These are phyloP conservation scores for Penaeus japonicus DNA, from an alignment of 1,140 invertebrate species.

Conservation along the genomic window DNA sequence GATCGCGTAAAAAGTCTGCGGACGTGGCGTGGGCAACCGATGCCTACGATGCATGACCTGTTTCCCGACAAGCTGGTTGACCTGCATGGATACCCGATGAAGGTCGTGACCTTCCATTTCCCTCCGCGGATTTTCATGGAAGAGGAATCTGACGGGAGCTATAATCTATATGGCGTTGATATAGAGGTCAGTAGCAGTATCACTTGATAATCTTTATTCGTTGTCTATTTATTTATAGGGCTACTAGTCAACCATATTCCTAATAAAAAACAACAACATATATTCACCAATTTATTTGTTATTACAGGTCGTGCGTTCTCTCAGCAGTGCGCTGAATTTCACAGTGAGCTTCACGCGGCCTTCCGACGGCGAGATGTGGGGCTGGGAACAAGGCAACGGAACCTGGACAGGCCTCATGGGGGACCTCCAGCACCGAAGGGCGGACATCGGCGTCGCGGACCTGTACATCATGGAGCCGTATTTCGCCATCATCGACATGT, in stretches of 20 bases:
- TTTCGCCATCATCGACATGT: constrained; percentile 59
- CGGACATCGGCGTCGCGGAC: constrained; percentile 61
- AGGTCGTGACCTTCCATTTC: constrained; percentile 60
- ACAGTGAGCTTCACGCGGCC: constrained; percentile 57
- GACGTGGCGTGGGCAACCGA: neutral
- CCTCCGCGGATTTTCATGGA: constrained; percentile 60
- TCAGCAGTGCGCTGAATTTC: constrained; percentile 57
- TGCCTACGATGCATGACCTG: neutral
- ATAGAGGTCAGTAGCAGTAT: constrained; percentile 32
- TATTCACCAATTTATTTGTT: neutral
- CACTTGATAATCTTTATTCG: neutral
- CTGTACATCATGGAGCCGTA: constrained; percentile 60
- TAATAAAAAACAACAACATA: too few species aligned
- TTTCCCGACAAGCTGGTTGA: constrained; percentile 49
- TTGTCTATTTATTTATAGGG: neutral
- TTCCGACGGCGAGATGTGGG: constrained; percentile 59
- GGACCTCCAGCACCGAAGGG: constrained; percentile 55
- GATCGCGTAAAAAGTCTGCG: neutral
- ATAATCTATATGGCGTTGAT: constrained; percentile 58
- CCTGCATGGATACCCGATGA: constrained; percentile 54
- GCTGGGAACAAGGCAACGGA: constrained; percentile 59
- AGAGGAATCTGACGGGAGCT: constrained; percentile 30
- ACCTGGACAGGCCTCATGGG: constrained; percentile 61
- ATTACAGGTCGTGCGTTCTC: constrained; percentile 25
- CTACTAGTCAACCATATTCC: too few species aligned